A percentile compares a stretch with the other conserved stretches of the same genome.
These are phyloP conservation scores for Alethe diademata DNA, from an alignment of 2,113 vertebrate genomes.

Conservation along the genomic window DNA sequence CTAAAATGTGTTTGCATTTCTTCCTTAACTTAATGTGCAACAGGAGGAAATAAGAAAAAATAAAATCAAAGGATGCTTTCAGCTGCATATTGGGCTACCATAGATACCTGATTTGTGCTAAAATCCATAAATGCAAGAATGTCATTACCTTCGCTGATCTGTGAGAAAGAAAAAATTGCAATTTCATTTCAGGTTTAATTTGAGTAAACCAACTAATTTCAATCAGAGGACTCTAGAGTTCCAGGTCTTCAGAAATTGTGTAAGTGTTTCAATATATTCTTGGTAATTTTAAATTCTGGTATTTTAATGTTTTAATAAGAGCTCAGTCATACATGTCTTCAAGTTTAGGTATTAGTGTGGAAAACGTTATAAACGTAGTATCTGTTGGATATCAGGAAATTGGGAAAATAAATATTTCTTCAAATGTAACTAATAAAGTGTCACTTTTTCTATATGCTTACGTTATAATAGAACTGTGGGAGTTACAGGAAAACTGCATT, in stretches of 20 bases:
- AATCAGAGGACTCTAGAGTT: conserved; percentile 91
- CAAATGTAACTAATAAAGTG: neutral
- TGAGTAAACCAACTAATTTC: conserved; percentile 85
- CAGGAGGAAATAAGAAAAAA: neutral
- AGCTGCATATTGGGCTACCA: neutral
- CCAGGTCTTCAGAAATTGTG: conserved; percentile 89
- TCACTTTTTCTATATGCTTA: neutral
- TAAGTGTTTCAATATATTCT: conserved; percentile 70
- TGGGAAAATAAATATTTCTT: neutral
- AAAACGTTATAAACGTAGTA: neutral
- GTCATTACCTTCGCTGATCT: neutral
- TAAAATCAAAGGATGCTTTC: neutral
- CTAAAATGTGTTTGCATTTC: neutral
- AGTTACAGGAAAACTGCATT: neutral
- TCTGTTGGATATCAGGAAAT: neutral
- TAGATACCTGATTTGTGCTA: neutral
- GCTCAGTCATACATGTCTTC: neutral
- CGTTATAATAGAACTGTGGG: neutral
- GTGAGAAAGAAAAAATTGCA: neutral
- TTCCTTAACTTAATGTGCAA: neutral
- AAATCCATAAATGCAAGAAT: neutral
- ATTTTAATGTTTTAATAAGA: neutral
- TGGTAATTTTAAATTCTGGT: neutral
- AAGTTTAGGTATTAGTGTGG: neutral
- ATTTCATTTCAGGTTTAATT: conserved; percentile 83